Percentiles rank a stretch among this genome's conserved stretches.
Conservation (phyloP, 2,113 vertebrate genomes). For the Varanus komodoensis region DNA sequence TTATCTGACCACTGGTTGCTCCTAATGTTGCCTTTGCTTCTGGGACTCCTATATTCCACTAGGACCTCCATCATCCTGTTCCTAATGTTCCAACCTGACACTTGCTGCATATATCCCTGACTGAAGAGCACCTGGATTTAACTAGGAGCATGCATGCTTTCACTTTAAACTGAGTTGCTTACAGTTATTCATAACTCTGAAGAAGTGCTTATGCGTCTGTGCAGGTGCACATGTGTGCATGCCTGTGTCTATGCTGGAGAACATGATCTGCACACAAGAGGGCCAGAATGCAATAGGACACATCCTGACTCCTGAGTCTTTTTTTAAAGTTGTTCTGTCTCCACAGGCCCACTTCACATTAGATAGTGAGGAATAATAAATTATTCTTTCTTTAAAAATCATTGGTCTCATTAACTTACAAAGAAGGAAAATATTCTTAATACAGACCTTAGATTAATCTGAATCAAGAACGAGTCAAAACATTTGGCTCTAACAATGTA, state of each 20-base stretch:
- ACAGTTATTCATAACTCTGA: background rate
- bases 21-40: too few relatives aligned
- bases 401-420: background rate
- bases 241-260: too few relatives aligned
- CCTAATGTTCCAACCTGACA: too few relatives aligned
- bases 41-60: too few relatives aligned
- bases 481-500: background rate
- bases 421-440: background rate
- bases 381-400: background rate
- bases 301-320: background rate
- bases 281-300: background rate
- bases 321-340: background rate
- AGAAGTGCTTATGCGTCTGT: background rate
- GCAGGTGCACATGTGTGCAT: too few relatives aligned
- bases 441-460: background rate
- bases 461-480: conserved; percentile 5
- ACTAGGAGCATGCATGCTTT: background rate
- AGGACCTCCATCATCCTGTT: too few relatives aligned
- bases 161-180: background rate
- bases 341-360: background rate
- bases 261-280: background rate
- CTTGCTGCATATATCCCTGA: too few relatives aligned
- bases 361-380: background rate
- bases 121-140: background rate
- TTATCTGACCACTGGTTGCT: too few relatives aligned